These are phyloP conservation scores for Temnothorax longispinosus DNA, from an alignment of 1,140 invertebrate genomes.

Conservation along the genomic window DNA sequence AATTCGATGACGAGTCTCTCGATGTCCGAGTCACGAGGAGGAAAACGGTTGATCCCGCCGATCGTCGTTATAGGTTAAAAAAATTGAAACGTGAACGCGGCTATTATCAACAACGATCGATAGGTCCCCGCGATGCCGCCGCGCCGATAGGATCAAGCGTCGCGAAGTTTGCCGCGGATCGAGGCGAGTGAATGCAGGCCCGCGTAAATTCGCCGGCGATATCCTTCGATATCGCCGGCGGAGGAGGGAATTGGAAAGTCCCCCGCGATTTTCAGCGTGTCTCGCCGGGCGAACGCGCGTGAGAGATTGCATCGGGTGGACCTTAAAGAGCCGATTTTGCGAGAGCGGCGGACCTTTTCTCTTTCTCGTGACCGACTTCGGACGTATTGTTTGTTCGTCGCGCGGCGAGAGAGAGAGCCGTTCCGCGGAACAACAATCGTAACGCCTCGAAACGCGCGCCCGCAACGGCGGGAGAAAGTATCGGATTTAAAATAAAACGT, in stretches of 20 bases:
- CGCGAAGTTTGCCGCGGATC: neutral
- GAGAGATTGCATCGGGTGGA: conserved; percentile 33
- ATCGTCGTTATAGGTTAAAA: conserved; percentile 10
- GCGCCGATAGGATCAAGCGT: neutral
- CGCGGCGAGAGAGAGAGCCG: neutral
- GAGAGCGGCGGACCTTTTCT: conserved; percentile 29
- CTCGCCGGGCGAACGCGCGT: neutral
- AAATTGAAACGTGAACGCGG: conserved; percentile 23
- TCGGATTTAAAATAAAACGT: neutral
- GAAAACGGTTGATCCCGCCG: neutral
- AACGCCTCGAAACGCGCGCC: neutral
- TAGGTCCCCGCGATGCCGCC: neutral
- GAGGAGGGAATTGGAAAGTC: conserved; percentile 42
- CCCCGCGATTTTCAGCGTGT: conserved; percentile 27
- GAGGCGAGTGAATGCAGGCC: neutral
- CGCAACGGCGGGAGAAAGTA: neutral
- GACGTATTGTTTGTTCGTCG: conserved; percentile 9
- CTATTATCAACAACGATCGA: conserved; percentile 19
- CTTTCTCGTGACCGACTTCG: conserved; percentile 42
- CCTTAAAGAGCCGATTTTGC: conserved; percentile 34
- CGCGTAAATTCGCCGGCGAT: conserved; percentile 4
- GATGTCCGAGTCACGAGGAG: neutral
- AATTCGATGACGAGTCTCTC: neutral
- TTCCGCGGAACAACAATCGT: neutral
- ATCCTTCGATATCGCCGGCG: neutral